Percentiles rank a stretch among this genome's conserved stretches.
phyloP scores from a whole-genome alignment of 2,888 invertebrate genomes.

The Microctonus brassicae region DNA sequence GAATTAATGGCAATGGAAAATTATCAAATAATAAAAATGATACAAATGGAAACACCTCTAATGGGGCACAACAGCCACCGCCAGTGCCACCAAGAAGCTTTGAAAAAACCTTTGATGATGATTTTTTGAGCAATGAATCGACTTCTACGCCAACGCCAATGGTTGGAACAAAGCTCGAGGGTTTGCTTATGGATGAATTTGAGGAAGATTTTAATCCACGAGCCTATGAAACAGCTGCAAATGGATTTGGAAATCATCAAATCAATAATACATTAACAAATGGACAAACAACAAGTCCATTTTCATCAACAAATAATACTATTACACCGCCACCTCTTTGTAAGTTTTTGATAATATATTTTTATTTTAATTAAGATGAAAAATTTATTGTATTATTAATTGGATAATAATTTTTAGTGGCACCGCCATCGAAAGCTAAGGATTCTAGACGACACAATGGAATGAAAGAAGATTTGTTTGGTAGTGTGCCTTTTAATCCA shows the following conservation, averaged over 20 bases:
- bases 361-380: not conserved
- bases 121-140: slow-evolving; percentile 63
- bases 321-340: slow-evolving; percentile 78
- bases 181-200: slow-evolving; percentile 82
- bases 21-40: slow-evolving; percentile 48
- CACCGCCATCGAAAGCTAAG: slow-evolving; percentile 86
- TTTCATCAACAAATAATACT: slow-evolving; percentile 67
- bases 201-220: slow-evolving; percentile 91
- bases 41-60: slow-evolving; percentile 66
- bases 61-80: slow-evolving; percentile 62
- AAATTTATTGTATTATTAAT: not conserved
- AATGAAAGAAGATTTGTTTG: slow-evolving; percentile 82
- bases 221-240: slow-evolving; percentile 79
- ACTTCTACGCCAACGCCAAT: slow-evolving; percentile 68
- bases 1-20: slow-evolving; percentile 58
- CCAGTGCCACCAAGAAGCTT: slow-evolving; percentile 66
- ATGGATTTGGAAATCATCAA: slow-evolving; percentile 66
- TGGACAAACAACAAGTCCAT: slow-evolving; percentile 69
- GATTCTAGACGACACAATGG: slow-evolving; percentile 68
- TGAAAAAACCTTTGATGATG: slow-evolving; percentile 65
- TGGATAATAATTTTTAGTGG: slow-evolving; percentile 75
- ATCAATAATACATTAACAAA: slow-evolving; percentile 61
- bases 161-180: slow-evolving; percentile 84
- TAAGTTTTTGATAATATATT: slow-evolving; percentile 68
- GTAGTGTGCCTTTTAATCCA: slow-evolving; percentile 81